Conservation (phyloP, 2,113 vertebrate genomes). For the Dissostichus mawsoni region DNA sequence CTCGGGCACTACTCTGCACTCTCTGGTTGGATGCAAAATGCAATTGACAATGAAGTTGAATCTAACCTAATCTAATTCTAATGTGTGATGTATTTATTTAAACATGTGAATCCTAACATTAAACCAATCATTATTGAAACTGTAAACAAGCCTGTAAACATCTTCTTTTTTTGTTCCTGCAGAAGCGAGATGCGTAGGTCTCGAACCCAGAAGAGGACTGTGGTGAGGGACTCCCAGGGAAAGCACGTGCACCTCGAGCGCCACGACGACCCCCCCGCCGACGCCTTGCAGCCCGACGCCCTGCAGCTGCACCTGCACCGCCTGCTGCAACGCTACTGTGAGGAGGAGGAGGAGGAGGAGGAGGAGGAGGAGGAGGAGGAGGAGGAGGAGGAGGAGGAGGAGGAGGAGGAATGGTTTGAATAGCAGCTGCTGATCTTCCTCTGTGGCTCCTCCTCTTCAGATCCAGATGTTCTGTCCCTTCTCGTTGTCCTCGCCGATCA, state of each 20-base stretch:
- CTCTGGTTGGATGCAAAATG: too few relatives aligned
- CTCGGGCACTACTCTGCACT: too few relatives aligned
- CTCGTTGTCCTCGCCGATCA: constrained; percentile 32
- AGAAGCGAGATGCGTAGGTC: constrained; percentile 94
- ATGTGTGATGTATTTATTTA: too few relatives aligned
- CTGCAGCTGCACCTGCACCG: constrained; percentile 92
- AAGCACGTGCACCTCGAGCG: constrained; percentile 90
- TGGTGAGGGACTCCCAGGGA: constrained; percentile 90
- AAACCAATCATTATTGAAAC: too few relatives aligned
- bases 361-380: too few relatives aligned
- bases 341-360: constrained; percentile 82
- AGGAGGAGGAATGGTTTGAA: constrained; percentile 36
- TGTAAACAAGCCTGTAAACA: too few relatives aligned
- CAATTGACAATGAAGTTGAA: background rate
- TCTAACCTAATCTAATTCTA: background rate
- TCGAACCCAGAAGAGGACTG: constrained; percentile 93
- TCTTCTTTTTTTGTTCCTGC: background rate
- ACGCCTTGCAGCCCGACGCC: constrained; percentile 86
- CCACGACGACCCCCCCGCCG: constrained; percentile 89
- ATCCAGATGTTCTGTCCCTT: constrained; percentile 13
- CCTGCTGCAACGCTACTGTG: constrained; percentile 91
- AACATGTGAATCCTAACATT: too few relatives aligned
- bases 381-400: constrained; percentile 44
- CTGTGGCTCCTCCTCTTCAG: constrained; percentile 11
- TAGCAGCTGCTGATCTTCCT: constrained; percentile 29